Percentiles rank a stretch among this genome's conserved stretches.
phyloP scores from a whole-genome alignment of 2,113 vertebrate genomes.

The Tonatia bakeri region DNA sequence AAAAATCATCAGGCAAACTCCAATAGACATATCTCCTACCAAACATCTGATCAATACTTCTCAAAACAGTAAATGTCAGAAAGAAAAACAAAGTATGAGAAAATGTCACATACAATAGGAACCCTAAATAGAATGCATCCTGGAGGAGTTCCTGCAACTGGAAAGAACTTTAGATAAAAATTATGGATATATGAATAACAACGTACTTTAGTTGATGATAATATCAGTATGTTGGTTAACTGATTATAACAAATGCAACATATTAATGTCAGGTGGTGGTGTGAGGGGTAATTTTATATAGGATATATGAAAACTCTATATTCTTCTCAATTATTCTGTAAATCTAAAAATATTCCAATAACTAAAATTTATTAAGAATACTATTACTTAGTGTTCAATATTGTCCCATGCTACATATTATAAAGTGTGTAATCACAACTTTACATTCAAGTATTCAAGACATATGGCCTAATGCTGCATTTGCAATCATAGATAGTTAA shows the following conservation, averaged over 20 bases:
- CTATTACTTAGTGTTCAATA: neutral
- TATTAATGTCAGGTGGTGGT: neutral
- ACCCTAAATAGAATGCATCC: neutral
- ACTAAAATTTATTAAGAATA: neutral
- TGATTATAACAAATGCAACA: neutral
- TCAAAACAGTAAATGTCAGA: neutral
- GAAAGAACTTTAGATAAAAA: neutral
- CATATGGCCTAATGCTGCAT: neutral
- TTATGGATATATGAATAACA: neutral
- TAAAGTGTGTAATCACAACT: neutral
- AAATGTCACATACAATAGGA: neutral
- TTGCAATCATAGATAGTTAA: no score
- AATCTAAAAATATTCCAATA: neutral
- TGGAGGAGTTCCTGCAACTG: no score
- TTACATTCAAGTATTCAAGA: neutral
- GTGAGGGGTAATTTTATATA: neutral
- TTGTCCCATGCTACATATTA: neutral
- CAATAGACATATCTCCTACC: neutral
- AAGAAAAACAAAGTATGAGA: neutral
- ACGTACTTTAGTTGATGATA: neutral
- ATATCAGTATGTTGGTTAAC: neutral
- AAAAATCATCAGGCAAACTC: neutral
- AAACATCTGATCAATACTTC: neutral
- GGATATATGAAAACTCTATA: neutral
- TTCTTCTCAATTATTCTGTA: neutral